Evolutionary conservation across 2,113 vertebrate species (phyloP).

Genomic region (Poicephalus meyeri): DNA sequence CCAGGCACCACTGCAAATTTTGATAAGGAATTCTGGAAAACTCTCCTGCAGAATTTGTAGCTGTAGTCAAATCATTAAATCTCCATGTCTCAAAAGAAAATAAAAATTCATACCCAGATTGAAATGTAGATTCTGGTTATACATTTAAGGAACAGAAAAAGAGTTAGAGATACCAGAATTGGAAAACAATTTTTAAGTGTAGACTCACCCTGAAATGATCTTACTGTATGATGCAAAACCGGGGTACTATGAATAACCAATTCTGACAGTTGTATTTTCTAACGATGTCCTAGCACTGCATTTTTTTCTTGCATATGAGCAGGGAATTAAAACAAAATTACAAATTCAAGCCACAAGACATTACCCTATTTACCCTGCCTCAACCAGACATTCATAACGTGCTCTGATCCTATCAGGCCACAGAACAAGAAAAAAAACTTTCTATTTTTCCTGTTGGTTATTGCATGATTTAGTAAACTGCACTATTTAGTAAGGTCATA

Average conservation of each 20-base stretch:
- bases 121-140: not conserved
- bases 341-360: not conserved
- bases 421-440: not conserved
- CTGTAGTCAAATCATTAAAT: not conserved
- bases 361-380: not conserved
- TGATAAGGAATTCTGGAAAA: not conserved
- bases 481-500: not conserved
- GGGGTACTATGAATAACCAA: not conserved
- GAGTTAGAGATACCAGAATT: not conserved
- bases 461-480: not conserved
- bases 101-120: not conserved
- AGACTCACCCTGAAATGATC: not conserved
- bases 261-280: not conserved
- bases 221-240: not conserved
- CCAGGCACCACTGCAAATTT: not conserved
- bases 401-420: not conserved
- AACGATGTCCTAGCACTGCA: not conserved
- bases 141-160: not conserved
- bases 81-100: not conserved
- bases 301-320: not conserved
- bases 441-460: not conserved
- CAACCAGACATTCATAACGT: not conserved
- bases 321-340: not conserved
- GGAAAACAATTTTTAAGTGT: not conserved
- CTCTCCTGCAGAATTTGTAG: not conserved